A percentile compares a stretch with the other conserved stretches of the same genome.
Conservation (phyloP, 2,113 vertebrate genomes). For the Esox niger region DNA sequence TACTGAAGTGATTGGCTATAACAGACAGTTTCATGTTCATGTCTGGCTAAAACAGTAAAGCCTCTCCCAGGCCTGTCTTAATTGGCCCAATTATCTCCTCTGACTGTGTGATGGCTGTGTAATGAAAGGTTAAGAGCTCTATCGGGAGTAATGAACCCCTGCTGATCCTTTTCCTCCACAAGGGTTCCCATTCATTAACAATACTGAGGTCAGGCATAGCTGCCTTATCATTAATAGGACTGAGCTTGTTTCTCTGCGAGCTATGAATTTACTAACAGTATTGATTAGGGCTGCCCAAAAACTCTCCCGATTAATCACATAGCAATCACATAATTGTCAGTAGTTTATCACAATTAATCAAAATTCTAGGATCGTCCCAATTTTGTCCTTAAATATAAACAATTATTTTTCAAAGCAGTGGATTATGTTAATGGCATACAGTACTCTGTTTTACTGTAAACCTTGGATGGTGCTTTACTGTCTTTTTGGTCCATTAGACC, state of each 20-base stretch:
- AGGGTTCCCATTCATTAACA: constrained; percentile 9
- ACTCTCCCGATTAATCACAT: too few relatives aligned
- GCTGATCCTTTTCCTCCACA: constrained; percentile 24
- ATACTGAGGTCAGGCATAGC: constrained; percentile 13
- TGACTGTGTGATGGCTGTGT: constrained; percentile 32
- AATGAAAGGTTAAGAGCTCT: constrained; percentile 62
- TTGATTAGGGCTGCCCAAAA: constrained; percentile 31
- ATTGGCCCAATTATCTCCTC: constrained; percentile 59
- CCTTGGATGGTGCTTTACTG: too few relatives aligned
- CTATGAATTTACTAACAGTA: constrained; percentile 4
- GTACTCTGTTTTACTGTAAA: too few relatives aligned
- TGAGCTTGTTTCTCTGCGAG: neutral
- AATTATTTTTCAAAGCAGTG: too few relatives aligned
- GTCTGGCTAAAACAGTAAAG: constrained; percentile 43
- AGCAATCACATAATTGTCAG: too few relatives aligned
- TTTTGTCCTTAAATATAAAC: too few relatives aligned
- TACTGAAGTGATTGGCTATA: constrained; percentile 36
- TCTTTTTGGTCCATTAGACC: too few relatives aligned
- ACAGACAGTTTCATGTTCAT: constrained; percentile 33
- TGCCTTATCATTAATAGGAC: neutral
- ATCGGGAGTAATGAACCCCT: constrained; percentile 49
- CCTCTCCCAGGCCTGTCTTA: constrained; percentile 49
- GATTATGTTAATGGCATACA: too few relatives aligned
- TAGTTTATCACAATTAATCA: too few relatives aligned
- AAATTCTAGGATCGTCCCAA: too few relatives aligned